Evolutionary conservation across 2,888 invertebrate genomes (phyloP).

Genomic region (Epirrhoe tristata): DNA sequence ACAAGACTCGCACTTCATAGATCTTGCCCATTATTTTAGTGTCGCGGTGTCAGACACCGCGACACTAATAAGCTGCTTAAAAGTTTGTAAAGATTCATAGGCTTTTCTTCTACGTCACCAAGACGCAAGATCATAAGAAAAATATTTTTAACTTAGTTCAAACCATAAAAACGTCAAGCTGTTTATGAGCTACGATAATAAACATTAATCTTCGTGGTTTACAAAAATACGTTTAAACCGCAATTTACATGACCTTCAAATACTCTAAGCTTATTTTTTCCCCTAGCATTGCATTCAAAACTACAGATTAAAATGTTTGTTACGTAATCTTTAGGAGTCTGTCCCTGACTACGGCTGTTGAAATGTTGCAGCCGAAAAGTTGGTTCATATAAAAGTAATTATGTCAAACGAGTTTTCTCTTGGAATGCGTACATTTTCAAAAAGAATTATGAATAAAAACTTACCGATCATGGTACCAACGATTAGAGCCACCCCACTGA

Average conservation of each 20-base stretch:
- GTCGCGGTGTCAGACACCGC: too few species aligned
- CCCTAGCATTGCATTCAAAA: too few species aligned
- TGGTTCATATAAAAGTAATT: too few species aligned
- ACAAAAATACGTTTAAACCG: not conserved
- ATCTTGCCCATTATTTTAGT: too few species aligned
- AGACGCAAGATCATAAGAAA: not conserved
- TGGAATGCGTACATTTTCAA: too few species aligned
- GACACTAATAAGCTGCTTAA: not conserved
- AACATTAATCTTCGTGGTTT: not conserved
- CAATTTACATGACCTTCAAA: not conserved
- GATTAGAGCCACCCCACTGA: constrained; percentile 99
- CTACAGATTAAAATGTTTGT: too few species aligned
- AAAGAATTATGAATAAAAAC: too few species aligned
- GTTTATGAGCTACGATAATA: not conserved
- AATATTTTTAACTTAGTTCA: not conserved
- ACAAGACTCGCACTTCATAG: too few species aligned
- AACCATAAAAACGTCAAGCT: not conserved
- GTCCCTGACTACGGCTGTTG: too few species aligned
- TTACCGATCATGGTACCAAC: constrained; percentile 98
- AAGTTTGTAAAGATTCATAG: not conserved
- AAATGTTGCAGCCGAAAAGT: too few species aligned
- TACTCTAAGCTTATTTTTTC: not conserved
- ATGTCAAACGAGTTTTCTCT: too few species aligned
- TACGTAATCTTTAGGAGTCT: too few species aligned
- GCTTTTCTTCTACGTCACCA: not conserved